Conservation (phyloP, 1,140 invertebrate genomes). For the Asbolus verrucosus region DNA sequence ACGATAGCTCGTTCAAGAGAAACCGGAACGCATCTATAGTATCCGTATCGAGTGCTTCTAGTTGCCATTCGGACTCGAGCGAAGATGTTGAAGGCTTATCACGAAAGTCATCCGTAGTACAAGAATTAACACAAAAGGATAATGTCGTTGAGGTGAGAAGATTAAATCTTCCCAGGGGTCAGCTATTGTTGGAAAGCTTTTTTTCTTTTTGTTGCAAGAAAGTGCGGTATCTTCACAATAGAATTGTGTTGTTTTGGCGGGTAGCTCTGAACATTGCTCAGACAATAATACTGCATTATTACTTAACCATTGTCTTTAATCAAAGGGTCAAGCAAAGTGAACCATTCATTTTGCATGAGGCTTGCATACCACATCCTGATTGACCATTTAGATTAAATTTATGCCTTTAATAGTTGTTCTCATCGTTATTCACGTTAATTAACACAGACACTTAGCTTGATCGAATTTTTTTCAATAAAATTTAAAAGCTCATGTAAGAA, state of each 20-base stretch:
- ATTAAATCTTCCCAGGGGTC: slow-evolving; percentile 11
- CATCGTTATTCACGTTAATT: not conserved
- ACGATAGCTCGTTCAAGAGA: slow-evolving; percentile 2
- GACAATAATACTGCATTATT: slow-evolving; percentile 23
- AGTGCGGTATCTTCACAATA: slow-evolving; percentile 14
- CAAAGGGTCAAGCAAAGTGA: slow-evolving; percentile 25
- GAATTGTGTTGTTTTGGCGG: slow-evolving; percentile 6
- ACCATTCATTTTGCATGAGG: slow-evolving; percentile 7
- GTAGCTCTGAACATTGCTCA: not conserved
- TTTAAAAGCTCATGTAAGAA: too few species aligned
- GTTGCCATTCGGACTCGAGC: slow-evolving; percentile 46
- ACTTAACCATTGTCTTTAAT: slow-evolving; percentile 32
- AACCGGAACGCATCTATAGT: slow-evolving; percentile 28
- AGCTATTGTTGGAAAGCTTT: slow-evolving; percentile 17
- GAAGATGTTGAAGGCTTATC: slow-evolving; percentile 39
- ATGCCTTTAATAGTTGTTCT: not conserved
- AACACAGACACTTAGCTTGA: too few species aligned
- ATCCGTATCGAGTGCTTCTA: slow-evolving; percentile 45
- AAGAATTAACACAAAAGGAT: slow-evolving; percentile 38
- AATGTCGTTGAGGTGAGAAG: slow-evolving; percentile 19
- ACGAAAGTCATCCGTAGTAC: slow-evolving; percentile 18
- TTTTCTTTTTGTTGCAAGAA: not conserved
- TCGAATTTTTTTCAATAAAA: too few species aligned
- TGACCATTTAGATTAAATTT: slow-evolving; percentile 4
- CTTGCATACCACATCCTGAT: slow-evolving; percentile 11